Evolutionary conservation across 2,113 vertebrate species (phyloP).

Genomic region (Nettapus auritus): DNA sequence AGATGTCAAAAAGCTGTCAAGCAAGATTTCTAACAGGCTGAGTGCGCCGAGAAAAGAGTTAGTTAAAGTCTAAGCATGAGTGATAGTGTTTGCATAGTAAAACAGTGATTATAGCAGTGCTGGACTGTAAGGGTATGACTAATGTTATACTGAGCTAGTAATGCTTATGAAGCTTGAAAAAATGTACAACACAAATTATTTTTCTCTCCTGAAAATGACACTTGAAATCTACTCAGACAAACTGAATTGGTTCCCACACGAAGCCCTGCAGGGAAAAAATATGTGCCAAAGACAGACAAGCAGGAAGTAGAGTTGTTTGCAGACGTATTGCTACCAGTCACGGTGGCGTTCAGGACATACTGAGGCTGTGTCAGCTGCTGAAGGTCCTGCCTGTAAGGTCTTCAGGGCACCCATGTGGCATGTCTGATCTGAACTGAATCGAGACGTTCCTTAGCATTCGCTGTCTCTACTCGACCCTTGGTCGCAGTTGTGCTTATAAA

Average conservation of each 20-base stretch:
- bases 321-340: neutral
- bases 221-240: slow-evolving; percentile 51
- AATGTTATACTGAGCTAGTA: slow-evolving; percentile 39
- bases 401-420: neutral
- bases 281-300: slow-evolving; percentile 2
- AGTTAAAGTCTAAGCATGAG: slow-evolving; percentile 51
- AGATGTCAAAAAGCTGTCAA: slow-evolving; percentile 54
- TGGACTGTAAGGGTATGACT: slow-evolving; percentile 56
- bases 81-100: slow-evolving; percentile 65
- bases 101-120: slow-evolving; percentile 51
- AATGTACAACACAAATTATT: slow-evolving; percentile 51
- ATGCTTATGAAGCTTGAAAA: slow-evolving; percentile 48
- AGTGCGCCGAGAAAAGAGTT: slow-evolving; percentile 46
- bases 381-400: neutral
- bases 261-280: neutral
- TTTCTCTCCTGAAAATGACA: slow-evolving; percentile 43
- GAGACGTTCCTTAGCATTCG: neutral
- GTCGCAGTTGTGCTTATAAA: rapidly evolving
- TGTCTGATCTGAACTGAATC: neutral
- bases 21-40: slow-evolving; percentile 55
- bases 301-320: neutral
- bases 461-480: neutral
- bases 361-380: neutral
- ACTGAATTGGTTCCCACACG: slow-evolving; percentile 10
- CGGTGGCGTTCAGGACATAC: neutral